Conservation (phyloP, 2,797 vertebrate genomes). For the Falco rusticolus region DNA sequence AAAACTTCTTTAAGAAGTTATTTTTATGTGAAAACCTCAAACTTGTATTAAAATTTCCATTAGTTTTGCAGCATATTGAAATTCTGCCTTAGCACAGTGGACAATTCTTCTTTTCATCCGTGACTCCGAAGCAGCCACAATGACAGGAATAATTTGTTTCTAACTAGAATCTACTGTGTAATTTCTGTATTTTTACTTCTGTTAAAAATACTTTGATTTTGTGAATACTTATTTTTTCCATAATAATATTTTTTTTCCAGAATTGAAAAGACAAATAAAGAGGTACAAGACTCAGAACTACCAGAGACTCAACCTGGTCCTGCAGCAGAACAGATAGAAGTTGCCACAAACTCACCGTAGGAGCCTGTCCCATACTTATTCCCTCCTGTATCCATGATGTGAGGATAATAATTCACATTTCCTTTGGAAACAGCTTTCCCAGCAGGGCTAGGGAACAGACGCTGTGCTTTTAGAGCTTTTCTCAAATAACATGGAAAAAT, state of each 20-base stretch:
- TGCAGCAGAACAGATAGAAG: background rate
- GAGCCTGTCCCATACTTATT: background rate
- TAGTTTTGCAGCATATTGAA: background rate
- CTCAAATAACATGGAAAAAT: background rate
- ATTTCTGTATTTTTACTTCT: background rate
- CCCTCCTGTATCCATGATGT: background rate
- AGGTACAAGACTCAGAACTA: background rate
- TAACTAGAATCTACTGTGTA: background rate
- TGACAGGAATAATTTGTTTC: background rate
- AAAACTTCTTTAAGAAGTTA: background rate
- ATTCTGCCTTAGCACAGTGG: background rate
- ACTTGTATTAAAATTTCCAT: background rate
- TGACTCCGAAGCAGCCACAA: background rate
- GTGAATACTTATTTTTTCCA: background rate
- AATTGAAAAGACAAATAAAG: background rate
- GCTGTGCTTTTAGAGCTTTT: background rate
- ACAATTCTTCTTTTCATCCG: background rate
- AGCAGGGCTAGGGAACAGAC: background rate
- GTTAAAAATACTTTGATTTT: background rate
- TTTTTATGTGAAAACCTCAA: background rate
- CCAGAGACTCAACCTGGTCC: background rate
- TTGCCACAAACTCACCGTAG: background rate
- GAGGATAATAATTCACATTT: background rate
- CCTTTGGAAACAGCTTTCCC: slow-evolving; percentile 16
- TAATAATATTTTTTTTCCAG: background rate